These are phyloP conservation scores for Lynx canadensis DNA, from an alignment of 2,113 vertebrate genomes.

Conservation along the genomic window DNA sequence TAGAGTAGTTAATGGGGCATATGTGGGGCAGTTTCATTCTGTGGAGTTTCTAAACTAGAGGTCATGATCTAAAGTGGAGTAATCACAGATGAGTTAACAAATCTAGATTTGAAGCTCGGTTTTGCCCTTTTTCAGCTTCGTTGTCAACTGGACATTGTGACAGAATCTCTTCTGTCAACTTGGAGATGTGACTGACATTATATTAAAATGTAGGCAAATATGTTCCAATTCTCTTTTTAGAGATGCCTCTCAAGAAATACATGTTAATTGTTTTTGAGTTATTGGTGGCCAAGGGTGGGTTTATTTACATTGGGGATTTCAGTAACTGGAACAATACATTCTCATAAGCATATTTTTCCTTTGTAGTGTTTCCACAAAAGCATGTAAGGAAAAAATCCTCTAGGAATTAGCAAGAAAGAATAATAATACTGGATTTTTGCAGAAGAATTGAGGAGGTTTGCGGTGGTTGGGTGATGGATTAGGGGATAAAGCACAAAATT, in stretches of 20 bases:
- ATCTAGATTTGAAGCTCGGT: neutral
- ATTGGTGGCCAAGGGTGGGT: neutral
- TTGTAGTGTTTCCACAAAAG: neutral
- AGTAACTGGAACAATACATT: neutral
- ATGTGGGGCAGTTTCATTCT: neutral
- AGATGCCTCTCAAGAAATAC: neutral
- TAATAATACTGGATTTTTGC: neutral
- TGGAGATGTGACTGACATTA: neutral
- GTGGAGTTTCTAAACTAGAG: neutral
- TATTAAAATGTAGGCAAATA: neutral
- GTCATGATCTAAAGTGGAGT: neutral
- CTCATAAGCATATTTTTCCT: neutral
- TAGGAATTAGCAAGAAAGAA: neutral
- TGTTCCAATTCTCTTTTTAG: neutral
- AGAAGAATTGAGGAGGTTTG: neutral
- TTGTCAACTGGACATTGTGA: neutral
- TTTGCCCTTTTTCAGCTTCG: neutral
- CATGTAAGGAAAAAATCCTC: neutral
- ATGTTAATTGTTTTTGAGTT: neutral
- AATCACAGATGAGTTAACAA: neutral
- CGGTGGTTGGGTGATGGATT: neutral
- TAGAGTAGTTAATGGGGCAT: neutral
- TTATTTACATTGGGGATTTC: neutral
- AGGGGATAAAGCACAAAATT: neutral
- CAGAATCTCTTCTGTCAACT: neutral